These are phyloP conservation scores for Parambassis ranga DNA, from an alignment of 2,797 vertebrate species.

Conservation along the genomic window DNA sequence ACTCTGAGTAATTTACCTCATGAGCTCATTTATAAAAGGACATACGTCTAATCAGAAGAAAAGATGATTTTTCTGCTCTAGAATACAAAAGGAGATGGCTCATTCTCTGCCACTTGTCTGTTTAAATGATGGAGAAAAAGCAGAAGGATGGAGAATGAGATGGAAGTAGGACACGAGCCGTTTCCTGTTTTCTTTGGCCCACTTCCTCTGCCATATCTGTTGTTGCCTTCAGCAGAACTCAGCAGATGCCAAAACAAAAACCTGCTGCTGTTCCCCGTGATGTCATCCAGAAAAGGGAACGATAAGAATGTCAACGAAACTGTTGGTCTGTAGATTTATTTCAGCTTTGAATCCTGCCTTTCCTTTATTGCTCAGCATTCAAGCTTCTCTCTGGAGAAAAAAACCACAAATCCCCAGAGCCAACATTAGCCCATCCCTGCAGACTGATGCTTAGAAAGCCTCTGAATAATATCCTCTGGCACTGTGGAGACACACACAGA, in stretches of 20 bases:
- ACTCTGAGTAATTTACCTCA: background rate
- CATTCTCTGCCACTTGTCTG: background rate
- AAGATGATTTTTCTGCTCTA: background rate
- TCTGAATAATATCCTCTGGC: background rate
- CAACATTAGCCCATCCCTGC: background rate
- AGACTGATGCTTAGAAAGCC: background rate
- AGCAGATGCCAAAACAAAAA: background rate
- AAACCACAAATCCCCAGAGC: background rate
- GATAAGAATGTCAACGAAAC: background rate
- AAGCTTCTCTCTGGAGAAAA: background rate
- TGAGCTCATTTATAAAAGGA: slow-evolving; percentile 10
- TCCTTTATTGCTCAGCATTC: background rate
- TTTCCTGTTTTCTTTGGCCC: background rate
- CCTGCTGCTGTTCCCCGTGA: background rate
- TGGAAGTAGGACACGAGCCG: background rate
- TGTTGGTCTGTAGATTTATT: background rate
- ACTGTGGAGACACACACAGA: background rate
- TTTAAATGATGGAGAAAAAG: background rate
- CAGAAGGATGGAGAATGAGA: background rate
- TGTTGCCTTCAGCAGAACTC: background rate
- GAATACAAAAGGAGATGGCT: background rate
- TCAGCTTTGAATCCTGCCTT: background rate
- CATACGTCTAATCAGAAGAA: background rate
- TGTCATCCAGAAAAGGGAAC: slow-evolving; percentile 3
- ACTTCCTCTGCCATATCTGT: background rate